Evolutionary conservation across 2,888 invertebrate species (phyloP).

Genomic region (Troides helena): DNA sequence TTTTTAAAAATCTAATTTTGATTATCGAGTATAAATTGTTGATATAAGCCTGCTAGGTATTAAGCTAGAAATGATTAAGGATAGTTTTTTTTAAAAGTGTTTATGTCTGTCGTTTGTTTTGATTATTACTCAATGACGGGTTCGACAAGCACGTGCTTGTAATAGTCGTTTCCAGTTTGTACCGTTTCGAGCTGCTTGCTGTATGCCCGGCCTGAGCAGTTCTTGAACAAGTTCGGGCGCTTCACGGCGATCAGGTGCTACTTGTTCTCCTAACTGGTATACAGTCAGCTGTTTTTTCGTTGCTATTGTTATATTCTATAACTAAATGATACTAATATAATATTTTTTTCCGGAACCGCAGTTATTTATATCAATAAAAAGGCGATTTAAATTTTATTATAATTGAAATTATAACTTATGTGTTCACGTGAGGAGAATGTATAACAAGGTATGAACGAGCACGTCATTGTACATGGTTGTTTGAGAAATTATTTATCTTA

Average conservation of each 20-base stretch:
- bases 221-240: constrained; percentile 76
- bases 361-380: neutral
- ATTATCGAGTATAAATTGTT: no score
- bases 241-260: constrained; percentile 74
- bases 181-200: constrained; percentile 64
- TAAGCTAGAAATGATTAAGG: no score
- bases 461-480: constrained; percentile 32
- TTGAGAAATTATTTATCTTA: neutral
- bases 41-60: no score
- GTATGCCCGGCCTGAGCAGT: constrained; percentile 56
- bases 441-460: constrained; percentile 36
- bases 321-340: neutral
- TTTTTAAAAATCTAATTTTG: no score
- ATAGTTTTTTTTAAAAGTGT: neutral
- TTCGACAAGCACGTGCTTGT: constrained; percentile 72
- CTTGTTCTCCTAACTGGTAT: constrained; percentile 79
- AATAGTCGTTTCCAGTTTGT: constrained; percentile 73
- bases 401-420: neutral
- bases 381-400: neutral
- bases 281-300: constrained; percentile 70
- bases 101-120: constrained; percentile 22
- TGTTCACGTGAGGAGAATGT: neutral
- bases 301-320: constrained; percentile 50
- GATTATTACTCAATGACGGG: constrained; percentile 57
- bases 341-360: neutral